Evolutionary conservation across 2,888 invertebrate genomes (phyloP), one percentile per base, ranked within the genome.

Genomic region (Pyrocoelia pectoralis): DNA sequence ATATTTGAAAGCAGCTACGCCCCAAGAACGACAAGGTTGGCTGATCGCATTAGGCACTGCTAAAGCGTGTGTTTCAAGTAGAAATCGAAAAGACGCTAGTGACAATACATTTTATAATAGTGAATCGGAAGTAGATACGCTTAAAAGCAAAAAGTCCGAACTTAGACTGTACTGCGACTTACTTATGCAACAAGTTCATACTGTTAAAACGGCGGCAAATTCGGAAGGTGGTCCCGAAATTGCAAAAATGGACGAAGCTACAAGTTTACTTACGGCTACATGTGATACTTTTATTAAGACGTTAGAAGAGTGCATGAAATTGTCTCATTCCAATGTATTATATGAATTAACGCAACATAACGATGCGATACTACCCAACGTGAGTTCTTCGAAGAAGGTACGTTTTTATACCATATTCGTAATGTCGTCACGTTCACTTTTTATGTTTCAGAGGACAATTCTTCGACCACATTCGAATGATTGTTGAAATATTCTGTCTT

Each of bases 221-320:
- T 79, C 80, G 65, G 84, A 86, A 68, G 81, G 80, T 70, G 85
- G 85, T 14, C 88, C 88, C 29, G 86, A 89, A 76, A 74, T 87
- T 46, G 82, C 90, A 89, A 87, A 87, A 84, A 84, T 90, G 75
- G 86, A 88, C 74, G 92, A 92, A 79, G 89, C 89, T 2, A 89
- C 92, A 8, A 87, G 87, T 75, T 83, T 92, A 68, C 81, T 93
- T 33, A 87, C 88, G 64, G 90, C 89, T 41, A 93, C 93, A 54
- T 93, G 93, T 84, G 93, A 93, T 82, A 92, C 92, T 28, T 93
- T 93, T 79, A 92, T 93, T 68, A 86, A 88, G 77, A 91, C 92
- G 15, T 83, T 93, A 71, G 93, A 93, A 80, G 92, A 92, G 71
- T 92, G 92, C 72, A 90, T 93, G 88, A 87, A 86, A 77, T 77